phyloP scores from a whole-genome alignment of 2,888 invertebrate species.

The Perizoma affinitatum region DNA sequence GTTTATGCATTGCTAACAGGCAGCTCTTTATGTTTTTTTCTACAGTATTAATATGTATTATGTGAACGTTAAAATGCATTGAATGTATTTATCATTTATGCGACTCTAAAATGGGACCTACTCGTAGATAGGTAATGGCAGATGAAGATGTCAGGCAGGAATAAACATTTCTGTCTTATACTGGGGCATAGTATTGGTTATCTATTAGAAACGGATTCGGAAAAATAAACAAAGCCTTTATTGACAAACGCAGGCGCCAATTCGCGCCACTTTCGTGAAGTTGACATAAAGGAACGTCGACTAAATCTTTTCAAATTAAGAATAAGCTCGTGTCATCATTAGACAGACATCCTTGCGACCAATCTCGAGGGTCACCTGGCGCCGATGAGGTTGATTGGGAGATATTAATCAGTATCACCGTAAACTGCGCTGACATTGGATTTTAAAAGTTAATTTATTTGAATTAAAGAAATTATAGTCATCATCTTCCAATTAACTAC shows the following conservation, averaged over 20 bases:
- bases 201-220: too few species aligned
- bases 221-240: conserved; percentile 2
- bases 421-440: conserved; percentile 32
- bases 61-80: conserved; percentile 29
- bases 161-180: too few species aligned
- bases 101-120: conserved; percentile 14
- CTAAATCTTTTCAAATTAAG: conserved; percentile 19
- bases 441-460: conserved; percentile 36
- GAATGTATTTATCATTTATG: conserved; percentile 26
- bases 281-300: conserved; percentile 18
- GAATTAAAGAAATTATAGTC: conserved; percentile 35
- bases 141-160: too few species aligned
- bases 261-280: conserved; percentile 4
- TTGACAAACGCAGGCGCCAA: conserved; percentile 7
- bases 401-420: conserved; percentile 37
- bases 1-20: conserved; percentile 32
- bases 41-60: conserved; percentile 36
- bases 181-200: too few species aligned
- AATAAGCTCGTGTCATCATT: conserved; percentile 31
- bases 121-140: too few species aligned
- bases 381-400: conserved; percentile 34
- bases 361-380: conserved; percentile 35
- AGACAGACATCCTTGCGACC: conserved; percentile 37
- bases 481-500: conserved; percentile 25
- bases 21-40: conserved; percentile 33